phyloP scores from a whole-genome alignment of 2,797 vertebrate species.

The Chaunax sp. region DNA sequence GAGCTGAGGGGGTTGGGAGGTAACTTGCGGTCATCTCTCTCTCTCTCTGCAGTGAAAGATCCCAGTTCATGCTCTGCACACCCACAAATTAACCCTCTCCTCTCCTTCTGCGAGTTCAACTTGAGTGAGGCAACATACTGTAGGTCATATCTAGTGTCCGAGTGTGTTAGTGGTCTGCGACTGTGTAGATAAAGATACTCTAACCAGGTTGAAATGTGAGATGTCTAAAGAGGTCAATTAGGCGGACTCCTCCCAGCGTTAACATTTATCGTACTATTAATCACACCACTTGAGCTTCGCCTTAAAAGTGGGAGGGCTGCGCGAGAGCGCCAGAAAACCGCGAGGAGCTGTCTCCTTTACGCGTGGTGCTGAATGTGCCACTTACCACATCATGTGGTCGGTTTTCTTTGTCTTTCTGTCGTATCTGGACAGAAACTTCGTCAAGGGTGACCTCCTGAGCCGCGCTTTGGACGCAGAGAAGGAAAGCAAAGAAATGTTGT shows the following conservation, averaged over 20 bases:
- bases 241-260: conserved; percentile 81
- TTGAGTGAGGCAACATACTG: neutral
- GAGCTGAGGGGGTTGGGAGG: conserved; percentile 58
- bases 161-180: neutral
- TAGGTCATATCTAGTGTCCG: neutral
- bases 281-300: conserved; percentile 68
- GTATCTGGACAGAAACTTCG: conserved; percentile 81
- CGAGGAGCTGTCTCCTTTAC: conserved; percentile 82
- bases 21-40: conserved; percentile 78
- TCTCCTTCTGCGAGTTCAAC: conserved; percentile 3
- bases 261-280: conserved; percentile 74
- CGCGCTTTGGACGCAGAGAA: conserved; percentile 70
- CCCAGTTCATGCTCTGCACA: conserved; percentile 25
- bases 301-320: conserved; percentile 71
- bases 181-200: neutral
- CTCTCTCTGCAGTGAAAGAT: conserved; percentile 28
- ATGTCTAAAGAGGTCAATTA: conserved; percentile 70
- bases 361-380: conserved; percentile 85
- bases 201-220: neutral
- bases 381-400: conserved; percentile 79
- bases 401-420: conserved; percentile 83
- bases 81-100: conserved; percentile 52
- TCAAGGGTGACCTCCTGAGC: conserved; percentile 65
- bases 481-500: conserved; percentile 69
- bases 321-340: conserved; percentile 9